phyloP scores from a whole-genome alignment of 2,888 invertebrate species.

The Thera britannica region DNA sequence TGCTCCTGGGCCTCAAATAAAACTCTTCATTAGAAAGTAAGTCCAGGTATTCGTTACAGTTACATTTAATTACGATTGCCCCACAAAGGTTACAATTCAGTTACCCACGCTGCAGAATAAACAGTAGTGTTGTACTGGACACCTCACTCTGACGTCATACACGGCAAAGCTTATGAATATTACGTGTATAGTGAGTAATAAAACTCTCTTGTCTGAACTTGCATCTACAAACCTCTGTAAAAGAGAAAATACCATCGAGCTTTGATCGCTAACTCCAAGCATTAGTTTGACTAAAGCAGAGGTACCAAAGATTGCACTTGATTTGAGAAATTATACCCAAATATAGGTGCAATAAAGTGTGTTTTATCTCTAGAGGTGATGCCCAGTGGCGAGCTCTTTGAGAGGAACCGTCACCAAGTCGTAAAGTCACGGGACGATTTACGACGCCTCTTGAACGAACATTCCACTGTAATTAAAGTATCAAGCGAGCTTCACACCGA shows the following conservation, averaged over 20 bases:
- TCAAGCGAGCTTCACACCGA: background rate
- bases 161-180: too few relatives aligned
- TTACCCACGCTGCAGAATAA: background rate
- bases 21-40: background rate
- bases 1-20: background rate
- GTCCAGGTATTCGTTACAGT: background rate
- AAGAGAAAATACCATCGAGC: too few relatives aligned
- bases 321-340: too few relatives aligned
- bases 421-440: slow-evolving; percentile 28
- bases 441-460: slow-evolving; percentile 24
- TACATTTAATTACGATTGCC: background rate
- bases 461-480: slow-evolving; percentile 30
- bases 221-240: too few relatives aligned
- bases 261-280: too few relatives aligned
- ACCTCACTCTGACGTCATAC: background rate
- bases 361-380: background rate
- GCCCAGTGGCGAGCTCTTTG: background rate
- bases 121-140: background rate
- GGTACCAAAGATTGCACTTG: too few relatives aligned
- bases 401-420: slow-evolving; percentile 9
- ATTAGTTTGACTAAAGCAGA: too few relatives aligned
- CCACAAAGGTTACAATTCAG: background rate
- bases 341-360: background rate
- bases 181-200: too few relatives aligned
- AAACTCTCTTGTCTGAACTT: too few relatives aligned